phyloP scores from a whole-genome alignment of 2,888 invertebrate genomes.

The Protonemura montana region DNA sequence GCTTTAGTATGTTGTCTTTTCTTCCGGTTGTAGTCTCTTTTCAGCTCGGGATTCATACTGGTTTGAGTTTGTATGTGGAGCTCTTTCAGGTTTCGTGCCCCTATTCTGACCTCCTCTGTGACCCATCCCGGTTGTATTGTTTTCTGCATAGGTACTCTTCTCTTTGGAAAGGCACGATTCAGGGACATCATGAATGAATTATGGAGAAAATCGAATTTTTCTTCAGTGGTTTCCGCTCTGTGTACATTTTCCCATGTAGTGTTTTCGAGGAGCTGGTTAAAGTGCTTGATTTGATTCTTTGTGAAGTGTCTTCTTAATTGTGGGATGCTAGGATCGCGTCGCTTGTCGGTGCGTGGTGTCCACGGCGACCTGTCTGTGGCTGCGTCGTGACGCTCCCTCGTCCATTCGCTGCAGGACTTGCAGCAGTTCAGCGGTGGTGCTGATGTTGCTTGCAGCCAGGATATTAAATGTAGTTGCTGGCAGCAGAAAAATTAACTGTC shows the following conservation, averaged over 20 bases:
- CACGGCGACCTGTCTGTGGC: too few species aligned
- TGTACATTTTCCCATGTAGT: not conserved
- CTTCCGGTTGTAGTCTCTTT: constrained; percentile 14
- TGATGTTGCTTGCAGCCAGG: too few species aligned
- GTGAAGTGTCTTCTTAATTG: not conserved
- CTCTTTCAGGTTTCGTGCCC: not conserved
- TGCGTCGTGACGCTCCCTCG: too few species aligned
- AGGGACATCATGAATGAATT: not conserved
- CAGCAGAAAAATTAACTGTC: too few species aligned
- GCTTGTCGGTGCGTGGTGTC: too few species aligned
- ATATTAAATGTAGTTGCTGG: too few species aligned
- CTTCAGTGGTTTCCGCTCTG: constrained; percentile 9
- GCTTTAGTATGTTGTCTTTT: not conserved
- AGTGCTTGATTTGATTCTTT: not conserved
- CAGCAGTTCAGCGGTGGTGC: too few species aligned
- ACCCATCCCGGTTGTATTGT: not conserved
- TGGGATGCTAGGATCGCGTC: too few species aligned
- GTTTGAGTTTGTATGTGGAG: not conserved
- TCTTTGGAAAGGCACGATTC: constrained; percentile 18
- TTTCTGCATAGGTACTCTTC: not conserved
- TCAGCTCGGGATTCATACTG: constrained; percentile 7
- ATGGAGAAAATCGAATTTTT: not conserved
- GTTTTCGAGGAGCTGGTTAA: constrained; percentile 13
- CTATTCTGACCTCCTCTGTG: not conserved
- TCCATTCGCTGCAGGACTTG: too few species aligned